Conservation (phyloP, 2,888 invertebrate species). For the Seira sanloemensis region DNA sequence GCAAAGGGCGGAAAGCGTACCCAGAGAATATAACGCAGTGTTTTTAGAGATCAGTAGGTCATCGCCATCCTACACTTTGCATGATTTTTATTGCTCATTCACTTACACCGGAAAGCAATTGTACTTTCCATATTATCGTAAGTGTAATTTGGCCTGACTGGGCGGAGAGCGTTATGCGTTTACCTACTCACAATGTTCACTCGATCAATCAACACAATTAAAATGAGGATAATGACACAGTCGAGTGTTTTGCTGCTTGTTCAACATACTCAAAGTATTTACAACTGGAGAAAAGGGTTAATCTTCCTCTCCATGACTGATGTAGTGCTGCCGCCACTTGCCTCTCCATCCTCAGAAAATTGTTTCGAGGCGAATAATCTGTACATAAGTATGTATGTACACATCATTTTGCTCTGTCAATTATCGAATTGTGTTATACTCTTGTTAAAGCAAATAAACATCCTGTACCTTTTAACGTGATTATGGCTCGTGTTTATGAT, state of each 20-base stretch:
- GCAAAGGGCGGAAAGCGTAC: too few species aligned
- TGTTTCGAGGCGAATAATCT: constrained; percentile 5
- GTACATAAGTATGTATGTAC: too few species aligned
- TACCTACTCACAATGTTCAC: background rate
- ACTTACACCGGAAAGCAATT: background rate
- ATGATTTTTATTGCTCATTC: background rate
- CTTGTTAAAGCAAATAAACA: constrained; percentile 19
- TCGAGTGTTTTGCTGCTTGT: background rate
- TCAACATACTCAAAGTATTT: too few species aligned
- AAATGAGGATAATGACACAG: background rate
- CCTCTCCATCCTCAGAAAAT: background rate
- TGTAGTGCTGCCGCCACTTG: background rate
- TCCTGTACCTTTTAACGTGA: constrained; percentile 2
- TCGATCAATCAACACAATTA: constrained; percentile 5
- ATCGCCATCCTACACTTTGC: background rate
- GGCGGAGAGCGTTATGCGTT: too few species aligned
- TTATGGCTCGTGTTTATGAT: background rate
- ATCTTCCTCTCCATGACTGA: background rate
- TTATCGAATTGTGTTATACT: constrained; percentile 5
- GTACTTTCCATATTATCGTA: background rate
- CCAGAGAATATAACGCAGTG: too few species aligned
- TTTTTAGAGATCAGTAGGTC: background rate
- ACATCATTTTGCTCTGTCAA: constrained; percentile 7
- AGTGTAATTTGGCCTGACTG: too few species aligned
- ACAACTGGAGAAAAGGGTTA: too few species aligned